Evolutionary conservation across 2,113 vertebrate genomes (phyloP).

Genomic region (Girardinichthys multiradiatus): DNA sequence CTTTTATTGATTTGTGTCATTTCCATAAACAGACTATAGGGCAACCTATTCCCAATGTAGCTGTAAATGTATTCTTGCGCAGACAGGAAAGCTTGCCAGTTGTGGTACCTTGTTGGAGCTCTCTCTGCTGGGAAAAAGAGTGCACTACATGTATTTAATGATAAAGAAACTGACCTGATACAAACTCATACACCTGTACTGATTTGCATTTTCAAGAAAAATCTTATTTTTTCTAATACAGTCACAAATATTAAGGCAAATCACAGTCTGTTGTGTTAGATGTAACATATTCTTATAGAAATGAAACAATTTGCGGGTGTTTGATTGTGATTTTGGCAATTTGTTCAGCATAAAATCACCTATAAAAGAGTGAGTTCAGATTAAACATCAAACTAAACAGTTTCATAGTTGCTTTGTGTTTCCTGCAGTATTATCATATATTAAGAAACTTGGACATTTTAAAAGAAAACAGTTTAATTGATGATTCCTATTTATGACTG

Average conservation of each 20-base stretch:
- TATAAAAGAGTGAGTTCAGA: not conserved
- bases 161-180: not conserved
- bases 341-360: not conserved
- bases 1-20: not conserved
- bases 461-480: not conserved
- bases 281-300: not conserved
- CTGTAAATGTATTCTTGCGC: not conserved
- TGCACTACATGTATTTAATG: slow-evolving; percentile 45
- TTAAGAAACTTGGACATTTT: not conserved
- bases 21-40: not conserved
- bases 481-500: not conserved
- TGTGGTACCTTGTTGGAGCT: slow-evolving; percentile 36
- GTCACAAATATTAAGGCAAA: slow-evolving; percentile 10
- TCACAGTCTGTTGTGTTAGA: not conserved
- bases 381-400: not conserved
- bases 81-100: not conserved
- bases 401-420: not conserved
- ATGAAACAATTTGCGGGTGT: not conserved
- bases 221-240: not conserved
- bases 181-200: not conserved
- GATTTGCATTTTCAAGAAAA: not conserved
- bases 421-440: not conserved
- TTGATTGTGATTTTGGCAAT: not conserved
- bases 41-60: not conserved
- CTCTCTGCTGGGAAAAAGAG: slow-evolving; percentile 64